Evolutionary conservation across 92 coral and sea anemone species (phyloP), one percentile per base, ranked within the genome.

Genomic region (Nematostella vectensis): DNA sequence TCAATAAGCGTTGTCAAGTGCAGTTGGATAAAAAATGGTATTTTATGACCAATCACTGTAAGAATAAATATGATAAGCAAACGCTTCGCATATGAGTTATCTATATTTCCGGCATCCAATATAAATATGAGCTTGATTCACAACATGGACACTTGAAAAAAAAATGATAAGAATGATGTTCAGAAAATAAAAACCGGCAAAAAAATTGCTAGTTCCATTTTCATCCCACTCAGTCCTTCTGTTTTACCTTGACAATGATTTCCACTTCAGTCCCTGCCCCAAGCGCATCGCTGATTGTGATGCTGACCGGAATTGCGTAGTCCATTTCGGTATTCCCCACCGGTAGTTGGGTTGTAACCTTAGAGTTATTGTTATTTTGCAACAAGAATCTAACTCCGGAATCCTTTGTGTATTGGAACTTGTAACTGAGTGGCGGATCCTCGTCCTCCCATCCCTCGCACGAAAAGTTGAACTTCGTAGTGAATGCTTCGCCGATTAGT

Each of bases 401-500:
- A 20, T 59, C 57, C 2, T 71, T 69, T 3, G 44, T 74, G 49
- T 71, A 80, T 13, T 75, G 85, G 59, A 89, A 89, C 44, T 80
- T 80, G 54, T 80, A 84, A 0, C 47, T 65, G 20, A 89, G 74
- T 12, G 83, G 77, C 0, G 36, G 54, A 20, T 80, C 96, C 9
- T 63, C 71, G 62, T 89, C 94, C 3, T 25, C 59, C 96, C 96
- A 89, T 11, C 83, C 94, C 2, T 39, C 67, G 67, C 96, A 89
- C 8, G 72, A 50, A 42, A 89, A 85, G 15, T 69, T 75, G 48
- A 89, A 89, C 15, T 48, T 57, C 29, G 96, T 89, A 4, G 53
- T 59, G 61, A 89, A 68, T 3, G 91, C 94, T 25, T 50, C 59
- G 2, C 96, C 94, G 8, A 63, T 53, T 1, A 3, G 3, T 48